These are phyloP conservation scores for Aplysina aerophoba DNA, from an alignment of 37 sponge, comb jelly and placozoan species.

Conservation along the genomic window DNA sequence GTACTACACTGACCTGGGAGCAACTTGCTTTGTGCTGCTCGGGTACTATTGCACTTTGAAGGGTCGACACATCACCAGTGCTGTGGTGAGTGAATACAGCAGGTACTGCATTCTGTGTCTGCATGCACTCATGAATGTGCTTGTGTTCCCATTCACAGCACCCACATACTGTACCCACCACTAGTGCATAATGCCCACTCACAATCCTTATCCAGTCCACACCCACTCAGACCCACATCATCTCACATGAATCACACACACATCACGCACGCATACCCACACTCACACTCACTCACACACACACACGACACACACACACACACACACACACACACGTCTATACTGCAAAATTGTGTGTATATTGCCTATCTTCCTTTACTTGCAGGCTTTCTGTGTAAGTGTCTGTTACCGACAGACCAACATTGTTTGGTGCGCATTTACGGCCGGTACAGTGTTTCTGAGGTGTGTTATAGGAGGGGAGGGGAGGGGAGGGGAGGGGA, in stretches of 20 bases:
- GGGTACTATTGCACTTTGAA: slow-evolving; percentile 61
- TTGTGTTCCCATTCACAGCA: not conserved
- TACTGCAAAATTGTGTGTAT: too few relatives aligned
- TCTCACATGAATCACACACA: too few relatives aligned
- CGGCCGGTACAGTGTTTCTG: slow-evolving; percentile 59
- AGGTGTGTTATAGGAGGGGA: not conserved
- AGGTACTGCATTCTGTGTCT: not conserved
- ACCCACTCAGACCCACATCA: too few relatives aligned
- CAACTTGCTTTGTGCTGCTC: slow-evolving; percentile 75
- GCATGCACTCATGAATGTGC: not conserved
- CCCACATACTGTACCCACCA: too few relatives aligned
- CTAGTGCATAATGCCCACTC: too few relatives aligned
- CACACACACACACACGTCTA: too few relatives aligned
- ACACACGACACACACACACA: too few relatives aligned
- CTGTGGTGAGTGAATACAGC: slow-evolving; percentile 55
- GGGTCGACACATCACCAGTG: slow-evolving; percentile 52
- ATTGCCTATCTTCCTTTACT: not conserved
- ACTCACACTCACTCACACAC: too few relatives aligned
- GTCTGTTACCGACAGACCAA: slow-evolving; percentile 88
- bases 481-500: too few relatives aligned
- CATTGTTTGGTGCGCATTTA: slow-evolving; percentile 88
- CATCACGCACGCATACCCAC: too few relatives aligned
- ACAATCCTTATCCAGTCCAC: too few relatives aligned
- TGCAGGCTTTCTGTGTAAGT: slow-evolving; percentile 59
- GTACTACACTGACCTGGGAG: slow-evolving; percentile 95